These are phyloP conservation scores for Rhamphomyia laevipes DNA, from an alignment of 2,888 invertebrate species.

Conservation along the genomic window DNA sequence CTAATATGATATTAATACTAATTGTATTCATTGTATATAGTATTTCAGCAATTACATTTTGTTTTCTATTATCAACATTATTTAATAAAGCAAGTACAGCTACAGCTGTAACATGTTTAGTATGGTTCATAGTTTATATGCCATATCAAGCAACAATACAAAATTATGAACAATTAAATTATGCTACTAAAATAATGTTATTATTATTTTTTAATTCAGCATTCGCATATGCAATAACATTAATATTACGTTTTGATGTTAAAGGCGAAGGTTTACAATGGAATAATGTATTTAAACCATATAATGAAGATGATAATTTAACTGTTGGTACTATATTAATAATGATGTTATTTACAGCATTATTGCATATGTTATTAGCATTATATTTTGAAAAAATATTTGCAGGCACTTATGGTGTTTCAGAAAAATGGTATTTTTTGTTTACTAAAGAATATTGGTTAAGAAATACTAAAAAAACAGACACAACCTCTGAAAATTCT, in stretches of 20 bases:
- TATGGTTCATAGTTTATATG: conserved; percentile 63
- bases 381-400: conserved; percentile 71
- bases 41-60: conserved; percentile 58
- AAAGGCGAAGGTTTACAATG: conserved; percentile 48
- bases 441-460: conserved; percentile 48
- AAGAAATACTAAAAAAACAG: not conserved
- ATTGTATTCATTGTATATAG: conserved; percentile 61
- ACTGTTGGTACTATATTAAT: conserved; percentile 60
- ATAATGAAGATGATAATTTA: conserved; percentile 55
- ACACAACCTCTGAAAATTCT: not conserved
- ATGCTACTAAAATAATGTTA: conserved; percentile 47
- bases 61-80: conserved; percentile 67
- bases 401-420: conserved; percentile 72
- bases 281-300: conserved; percentile 47
- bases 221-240: conserved; percentile 44
- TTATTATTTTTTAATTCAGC: conserved; percentile 66
- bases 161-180: conserved; percentile 51
- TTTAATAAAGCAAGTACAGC: conserved; percentile 74
- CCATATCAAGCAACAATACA: conserved; percentile 58
- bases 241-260: conserved; percentile 18
- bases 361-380: conserved; percentile 59
- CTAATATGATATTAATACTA: conserved; percentile 53
- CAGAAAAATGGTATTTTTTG: conserved; percentile 65
- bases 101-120: conserved; percentile 59
- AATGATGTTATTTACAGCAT: conserved; percentile 51